Conservation (phyloP, 2,113 vertebrate genomes). For the Platichthys flesus region DNA sequence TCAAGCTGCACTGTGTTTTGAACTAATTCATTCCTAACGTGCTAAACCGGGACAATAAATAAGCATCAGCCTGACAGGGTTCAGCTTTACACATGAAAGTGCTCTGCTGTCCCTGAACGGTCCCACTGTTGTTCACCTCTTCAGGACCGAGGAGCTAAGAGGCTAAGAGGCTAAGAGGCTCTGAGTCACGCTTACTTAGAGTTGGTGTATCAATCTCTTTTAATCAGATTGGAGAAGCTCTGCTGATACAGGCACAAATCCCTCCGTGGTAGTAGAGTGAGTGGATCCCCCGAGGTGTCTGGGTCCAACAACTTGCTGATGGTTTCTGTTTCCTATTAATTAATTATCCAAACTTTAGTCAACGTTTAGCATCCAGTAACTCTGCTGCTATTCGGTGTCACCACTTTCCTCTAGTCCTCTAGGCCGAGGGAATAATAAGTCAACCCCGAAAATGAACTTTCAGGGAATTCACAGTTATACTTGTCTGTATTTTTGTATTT, state of each 20-base stretch:
- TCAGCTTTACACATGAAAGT: not conserved
- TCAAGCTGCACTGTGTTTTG: not conserved
- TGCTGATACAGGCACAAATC: slow-evolving; percentile 16
- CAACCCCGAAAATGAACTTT: too few species aligned
- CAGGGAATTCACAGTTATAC: too few species aligned
- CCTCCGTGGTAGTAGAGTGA: not conserved
- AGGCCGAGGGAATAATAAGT: too few species aligned
- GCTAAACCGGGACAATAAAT: too few species aligned
- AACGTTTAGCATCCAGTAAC: not conserved
- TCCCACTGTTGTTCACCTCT: slow-evolving; percentile 24
- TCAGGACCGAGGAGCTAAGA: not conserved
- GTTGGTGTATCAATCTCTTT: slow-evolving; percentile 54
- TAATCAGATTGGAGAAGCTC: slow-evolving; percentile 55
- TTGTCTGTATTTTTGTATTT: too few species aligned
- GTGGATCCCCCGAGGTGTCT: not conserved
- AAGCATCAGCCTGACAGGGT: too few species aligned
- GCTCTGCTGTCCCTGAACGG: slow-evolving; percentile 34
- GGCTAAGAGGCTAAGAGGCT: slow-evolving; percentile 42
- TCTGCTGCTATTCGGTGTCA: too few species aligned
- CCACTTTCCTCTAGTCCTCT: too few species aligned
- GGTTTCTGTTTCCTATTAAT: not conserved
- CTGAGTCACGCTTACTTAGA: slow-evolving; percentile 44
- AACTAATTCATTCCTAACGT: too few species aligned
- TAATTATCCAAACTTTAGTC: not conserved
- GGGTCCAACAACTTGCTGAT: not conserved